phyloP scores from a whole-genome alignment of 2,113 vertebrate species.

The Grantiella picta region DNA sequence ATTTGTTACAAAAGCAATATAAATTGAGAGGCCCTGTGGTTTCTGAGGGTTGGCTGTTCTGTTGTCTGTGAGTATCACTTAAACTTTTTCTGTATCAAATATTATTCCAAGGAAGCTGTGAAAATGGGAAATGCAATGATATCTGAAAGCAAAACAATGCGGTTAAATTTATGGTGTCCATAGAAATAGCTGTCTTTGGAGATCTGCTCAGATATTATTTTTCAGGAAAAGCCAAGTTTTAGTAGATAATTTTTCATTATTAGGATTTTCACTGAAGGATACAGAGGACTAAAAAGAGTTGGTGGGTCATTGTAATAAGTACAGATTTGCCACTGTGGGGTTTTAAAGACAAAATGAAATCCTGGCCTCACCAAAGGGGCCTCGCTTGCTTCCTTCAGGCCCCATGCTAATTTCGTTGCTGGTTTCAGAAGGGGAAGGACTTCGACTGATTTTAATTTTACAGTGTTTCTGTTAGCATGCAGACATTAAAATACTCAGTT shows the following conservation, averaged over 20 bases:
- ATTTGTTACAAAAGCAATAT: constrained; percentile 24
- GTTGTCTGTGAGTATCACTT: not conserved
- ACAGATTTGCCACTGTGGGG: not conserved
- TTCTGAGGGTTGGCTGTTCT: not conserved
- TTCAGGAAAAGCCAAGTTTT: not conserved
- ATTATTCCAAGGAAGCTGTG: constrained; percentile 19
- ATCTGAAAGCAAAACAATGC: not conserved
- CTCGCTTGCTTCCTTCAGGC: not conserved
- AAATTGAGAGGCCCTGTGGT: not conserved
- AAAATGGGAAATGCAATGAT: not conserved
- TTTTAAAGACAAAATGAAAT: constrained; percentile 34
- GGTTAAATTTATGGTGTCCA: not conserved
- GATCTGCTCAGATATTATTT: not conserved
- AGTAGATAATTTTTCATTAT: not conserved
- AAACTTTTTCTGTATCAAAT: not conserved
- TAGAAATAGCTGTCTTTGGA: not conserved
- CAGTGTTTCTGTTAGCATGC: not conserved
- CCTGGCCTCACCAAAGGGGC: not conserved
- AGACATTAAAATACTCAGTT: not conserved
- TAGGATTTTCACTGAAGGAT: not conserved
- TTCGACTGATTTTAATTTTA: not conserved
- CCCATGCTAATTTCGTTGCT: not conserved
- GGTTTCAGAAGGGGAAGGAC: not conserved
- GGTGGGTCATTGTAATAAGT: not conserved
- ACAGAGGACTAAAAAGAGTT: constrained; percentile 1